Percentiles rank a stretch among this genome's conserved stretches.
phyloP scores from a whole-genome alignment of 2,888 invertebrate species.

The Caenorhabditis drosophilae region DNA sequence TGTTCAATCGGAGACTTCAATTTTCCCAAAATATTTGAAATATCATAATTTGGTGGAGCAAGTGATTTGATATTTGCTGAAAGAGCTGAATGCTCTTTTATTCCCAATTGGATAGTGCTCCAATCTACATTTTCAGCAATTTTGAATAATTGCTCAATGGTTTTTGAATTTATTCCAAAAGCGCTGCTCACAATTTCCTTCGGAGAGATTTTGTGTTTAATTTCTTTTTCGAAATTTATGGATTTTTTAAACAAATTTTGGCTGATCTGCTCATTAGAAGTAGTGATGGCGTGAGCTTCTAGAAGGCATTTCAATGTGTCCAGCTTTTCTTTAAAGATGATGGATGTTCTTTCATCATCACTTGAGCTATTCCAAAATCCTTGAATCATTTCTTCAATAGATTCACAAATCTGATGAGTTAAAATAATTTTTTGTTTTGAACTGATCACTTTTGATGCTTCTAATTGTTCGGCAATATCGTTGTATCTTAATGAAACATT shows the following conservation, averaged over 20 bases:
- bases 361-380: constrained; percentile 33
- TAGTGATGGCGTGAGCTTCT: neutral
- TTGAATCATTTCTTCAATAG: constrained; percentile 25
- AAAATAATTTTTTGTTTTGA: no score
- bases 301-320: neutral
- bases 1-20: neutral
- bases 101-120: neutral
- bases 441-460: no score
- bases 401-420: constrained; percentile 19
- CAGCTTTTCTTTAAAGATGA: neutral
- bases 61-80: neutral
- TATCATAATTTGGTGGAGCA: neutral
- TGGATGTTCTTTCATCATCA: constrained; percentile 10
- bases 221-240: neutral
- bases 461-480: neutral
- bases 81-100: neutral
- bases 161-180: neutral
- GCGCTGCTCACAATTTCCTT: neutral
- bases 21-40: neutral
- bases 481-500: neutral
- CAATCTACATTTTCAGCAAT: neutral
- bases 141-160: neutral
- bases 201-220: neutral
- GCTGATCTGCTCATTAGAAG: neutral
- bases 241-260: neutral